Conservation (phyloP, 2,113 vertebrate species). For the Australoheros scitulus region DNA sequence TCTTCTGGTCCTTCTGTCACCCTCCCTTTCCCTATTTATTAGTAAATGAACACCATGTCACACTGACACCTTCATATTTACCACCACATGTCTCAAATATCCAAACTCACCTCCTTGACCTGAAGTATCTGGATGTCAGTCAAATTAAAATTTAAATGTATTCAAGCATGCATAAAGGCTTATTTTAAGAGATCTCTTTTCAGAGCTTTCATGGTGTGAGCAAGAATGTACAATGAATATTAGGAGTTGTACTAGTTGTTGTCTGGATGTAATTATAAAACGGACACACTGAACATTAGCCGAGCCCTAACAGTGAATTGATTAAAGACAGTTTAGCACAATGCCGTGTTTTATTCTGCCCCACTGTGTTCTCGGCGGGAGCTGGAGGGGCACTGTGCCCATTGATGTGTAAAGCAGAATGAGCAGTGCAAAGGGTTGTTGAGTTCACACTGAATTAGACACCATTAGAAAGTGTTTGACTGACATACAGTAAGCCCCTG, state of each 20-base stretch:
- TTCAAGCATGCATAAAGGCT: background rate
- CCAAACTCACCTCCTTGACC: constrained; percentile 58
- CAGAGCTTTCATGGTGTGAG: constrained; percentile 32
- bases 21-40: constrained; percentile 77
- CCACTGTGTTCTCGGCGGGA: constrained; percentile 60
- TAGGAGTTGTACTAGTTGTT: constrained; percentile 69
- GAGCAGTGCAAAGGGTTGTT: constrained; percentile 61
- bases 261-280: constrained; percentile 74
- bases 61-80: constrained; percentile 67
- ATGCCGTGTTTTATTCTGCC: constrained; percentile 63
- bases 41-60: constrained; percentile 82
- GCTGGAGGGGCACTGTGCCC: constrained; percentile 67
- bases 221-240: constrained; percentile 49
- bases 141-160: constrained; percentile 23
- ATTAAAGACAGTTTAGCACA: constrained; percentile 76
- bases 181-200: constrained; percentile 17
- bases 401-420: constrained; percentile 74
- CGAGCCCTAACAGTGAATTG: constrained; percentile 66
- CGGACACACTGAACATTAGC: constrained; percentile 67
- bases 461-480: constrained; percentile 75
- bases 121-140: constrained; percentile 76
- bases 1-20: constrained; percentile 72
- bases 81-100: constrained; percentile 50
- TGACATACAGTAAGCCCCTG: constrained; percentile 73
- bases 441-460: constrained; percentile 77